phyloP scores from a whole-genome alignment of 2,113 vertebrate genomes.

The Caretta caretta region DNA sequence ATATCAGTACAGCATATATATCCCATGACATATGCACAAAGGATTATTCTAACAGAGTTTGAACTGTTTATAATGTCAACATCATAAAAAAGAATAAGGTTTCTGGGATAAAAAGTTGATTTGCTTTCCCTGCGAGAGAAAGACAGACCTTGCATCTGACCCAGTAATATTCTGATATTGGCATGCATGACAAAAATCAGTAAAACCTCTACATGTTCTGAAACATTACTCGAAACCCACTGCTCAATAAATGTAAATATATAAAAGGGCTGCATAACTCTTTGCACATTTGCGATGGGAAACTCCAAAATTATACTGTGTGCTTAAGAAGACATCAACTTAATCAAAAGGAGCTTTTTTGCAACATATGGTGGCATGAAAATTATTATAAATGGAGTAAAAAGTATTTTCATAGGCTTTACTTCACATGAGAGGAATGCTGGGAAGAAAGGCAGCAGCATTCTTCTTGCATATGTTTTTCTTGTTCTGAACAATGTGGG shows the following conservation, averaged over 20 bases:
- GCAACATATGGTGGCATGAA: constrained; percentile 81
- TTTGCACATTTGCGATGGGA: constrained; percentile 72
- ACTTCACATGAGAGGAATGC: constrained; percentile 83
- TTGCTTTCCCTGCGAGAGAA: constrained; percentile 73
- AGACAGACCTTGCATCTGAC: constrained; percentile 66
- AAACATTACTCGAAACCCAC: constrained; percentile 63
- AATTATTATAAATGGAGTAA: constrained; percentile 84
- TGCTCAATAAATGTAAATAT: constrained; percentile 71
- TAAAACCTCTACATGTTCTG: constrained; percentile 35
- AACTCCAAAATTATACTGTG: constrained; percentile 73
- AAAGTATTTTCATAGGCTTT: constrained; percentile 84
- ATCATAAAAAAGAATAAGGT: constrained; percentile 86
- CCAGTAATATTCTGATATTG: constrained; percentile 77
- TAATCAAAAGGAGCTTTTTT: constrained; percentile 83
- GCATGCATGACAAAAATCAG: constrained; percentile 33
- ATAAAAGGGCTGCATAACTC: constrained; percentile 69
- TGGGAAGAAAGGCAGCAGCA: constrained; percentile 75
- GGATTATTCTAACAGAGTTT: constrained; percentile 80
- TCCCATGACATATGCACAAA: constrained; percentile 78
- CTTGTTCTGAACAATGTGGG: constrained; percentile 81
- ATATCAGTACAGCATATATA: constrained; percentile 77
- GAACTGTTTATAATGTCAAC: constrained; percentile 79
- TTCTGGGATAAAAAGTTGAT: constrained; percentile 84
- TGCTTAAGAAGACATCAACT: constrained; percentile 79
- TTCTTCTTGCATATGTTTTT: constrained; percentile 83